These are phyloP conservation scores for Beris morrisii DNA, from an alignment of 2,888 invertebrate genomes.

Conservation along the genomic window DNA sequence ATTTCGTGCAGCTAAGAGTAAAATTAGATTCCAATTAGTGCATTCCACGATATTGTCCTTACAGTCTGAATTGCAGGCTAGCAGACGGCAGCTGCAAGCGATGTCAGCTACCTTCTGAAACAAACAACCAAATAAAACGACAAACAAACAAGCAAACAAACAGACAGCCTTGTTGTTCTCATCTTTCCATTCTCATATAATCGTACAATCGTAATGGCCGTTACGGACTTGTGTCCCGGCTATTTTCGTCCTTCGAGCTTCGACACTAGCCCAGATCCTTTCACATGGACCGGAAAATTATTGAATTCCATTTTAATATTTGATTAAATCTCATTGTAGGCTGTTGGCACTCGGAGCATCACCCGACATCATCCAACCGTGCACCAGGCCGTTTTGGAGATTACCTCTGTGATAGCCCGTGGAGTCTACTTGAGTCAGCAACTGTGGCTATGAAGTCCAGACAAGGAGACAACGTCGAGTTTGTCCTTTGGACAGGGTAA, in stretches of 20 bases:
- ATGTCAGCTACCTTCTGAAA: too few species aligned
- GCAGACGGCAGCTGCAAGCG: too few species aligned
- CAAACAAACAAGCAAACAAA: conserved; percentile 2
- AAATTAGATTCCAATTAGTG: conserved; percentile 35
- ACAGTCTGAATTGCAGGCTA: too few species aligned
- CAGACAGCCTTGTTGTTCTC: neutral
- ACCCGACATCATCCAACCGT: conserved; percentile 61
- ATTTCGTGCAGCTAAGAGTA: conserved; percentile 27
- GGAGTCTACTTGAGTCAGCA: conserved; percentile 85
- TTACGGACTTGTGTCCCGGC: neutral
- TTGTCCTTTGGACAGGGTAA: conserved; percentile 94
- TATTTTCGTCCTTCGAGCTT: neutral
- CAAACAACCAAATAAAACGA: neutral
- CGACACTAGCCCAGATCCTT: conserved; percentile 5
- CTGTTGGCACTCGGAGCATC: conserved; percentile 66
- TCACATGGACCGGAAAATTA: conserved; percentile 22
- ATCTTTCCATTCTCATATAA: too few species aligned
- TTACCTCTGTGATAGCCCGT: conserved; percentile 86
- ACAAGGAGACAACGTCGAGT: conserved; percentile 85
- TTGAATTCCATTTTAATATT: conserved; percentile 35
- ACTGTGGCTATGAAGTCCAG: conserved; percentile 83
- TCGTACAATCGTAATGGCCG: too few species aligned
- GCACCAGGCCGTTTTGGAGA: conserved; percentile 74
- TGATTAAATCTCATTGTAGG: conserved; percentile 49
- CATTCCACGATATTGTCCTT: conserved; percentile 26